Conservation (phyloP, 2,888 invertebrate species). For the Sarcophaga carnaria region DNA sequence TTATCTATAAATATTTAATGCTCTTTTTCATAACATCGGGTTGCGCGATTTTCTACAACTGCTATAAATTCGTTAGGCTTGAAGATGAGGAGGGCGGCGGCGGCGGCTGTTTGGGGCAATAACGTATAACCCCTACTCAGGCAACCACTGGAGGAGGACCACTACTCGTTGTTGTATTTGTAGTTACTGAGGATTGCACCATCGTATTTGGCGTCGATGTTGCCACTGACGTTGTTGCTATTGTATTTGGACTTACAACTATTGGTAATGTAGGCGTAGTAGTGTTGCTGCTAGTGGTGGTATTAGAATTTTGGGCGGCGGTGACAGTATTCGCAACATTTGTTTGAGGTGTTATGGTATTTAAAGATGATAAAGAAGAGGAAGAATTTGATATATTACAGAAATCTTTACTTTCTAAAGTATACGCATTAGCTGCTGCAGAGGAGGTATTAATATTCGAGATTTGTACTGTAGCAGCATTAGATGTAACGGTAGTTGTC, state of each 20-base stretch:
- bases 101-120: conserved; percentile 76
- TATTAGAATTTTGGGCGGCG: conserved; percentile 1
- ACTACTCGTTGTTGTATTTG: conserved; percentile 52
- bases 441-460: conserved; percentile 63
- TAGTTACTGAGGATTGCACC: conserved; percentile 34
- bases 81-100: conserved; percentile 25
- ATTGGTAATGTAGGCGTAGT: conserved; percentile 23
- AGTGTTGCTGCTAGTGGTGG: not conserved
- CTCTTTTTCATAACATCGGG: conserved; percentile 22
- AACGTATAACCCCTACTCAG: conserved; percentile 80
- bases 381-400: conserved; percentile 68
- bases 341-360: conserved; percentile 69
- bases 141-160: conserved; percentile 78
- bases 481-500: not conserved
- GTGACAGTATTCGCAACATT: conserved; percentile 46
- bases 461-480: conserved; percentile 36
- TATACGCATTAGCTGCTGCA: conserved; percentile 66
- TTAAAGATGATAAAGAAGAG: conserved; percentile 67
- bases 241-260: not conserved
- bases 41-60: conserved; percentile 67
- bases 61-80: conserved; percentile 78
- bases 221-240: conserved; percentile 46
- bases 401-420: conserved; percentile 67
- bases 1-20: conserved; percentile 26
- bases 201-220: conserved; percentile 16